Base-by-base conservation (phyloP, 1,140 invertebrate genomes). In the Ganaspis sp. region DNA sequence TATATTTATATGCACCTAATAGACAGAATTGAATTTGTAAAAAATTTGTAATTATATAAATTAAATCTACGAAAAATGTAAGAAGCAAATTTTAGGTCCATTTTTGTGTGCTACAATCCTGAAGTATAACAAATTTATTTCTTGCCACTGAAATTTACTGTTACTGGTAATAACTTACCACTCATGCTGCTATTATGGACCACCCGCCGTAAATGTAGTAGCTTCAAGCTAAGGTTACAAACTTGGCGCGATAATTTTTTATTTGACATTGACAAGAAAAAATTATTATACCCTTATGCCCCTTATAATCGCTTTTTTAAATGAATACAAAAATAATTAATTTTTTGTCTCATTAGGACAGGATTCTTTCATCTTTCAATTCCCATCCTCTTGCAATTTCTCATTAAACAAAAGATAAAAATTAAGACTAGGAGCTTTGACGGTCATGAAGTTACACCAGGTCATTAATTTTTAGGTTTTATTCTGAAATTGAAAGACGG, bases 81-180 rank as follows among this genome's bases (percentile, higher is more conserved):
- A 15, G 38, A 1, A 17, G 17, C 29, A 72, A 73, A 49, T 37
- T 8, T 45, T n/a, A 6, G 23, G 26, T 11, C 9, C 19, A 58
- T 37, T 54, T 73, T 73, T 19, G 72, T 34, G 17, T 73, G 45
- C 29, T 49, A 34, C 72, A 34, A 34, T 26, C 45, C 45, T 19
- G 45, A 12, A 34, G 26, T 9, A 49, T 23, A 37, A 53, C 21
- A 73, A 54, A 73, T 73, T 58, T 54, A 73, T 73, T 38, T 73
- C 45, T 73, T 54, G 54, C 49, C 72, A 17, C 34, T 58, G 23
- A 26, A 53, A 37, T 54, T 54, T 73, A 49, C 45, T 73, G 29
- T 37, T 49, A 73, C 45, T 38, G 40, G 49, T 54, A 49, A 73
- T 73, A 38, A 73, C 54, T 37, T 73, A 45, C 42, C 42, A 45